phyloP scores from a whole-genome alignment of 2,113 vertebrate species.

The Sapayoa aenigma region DNA sequence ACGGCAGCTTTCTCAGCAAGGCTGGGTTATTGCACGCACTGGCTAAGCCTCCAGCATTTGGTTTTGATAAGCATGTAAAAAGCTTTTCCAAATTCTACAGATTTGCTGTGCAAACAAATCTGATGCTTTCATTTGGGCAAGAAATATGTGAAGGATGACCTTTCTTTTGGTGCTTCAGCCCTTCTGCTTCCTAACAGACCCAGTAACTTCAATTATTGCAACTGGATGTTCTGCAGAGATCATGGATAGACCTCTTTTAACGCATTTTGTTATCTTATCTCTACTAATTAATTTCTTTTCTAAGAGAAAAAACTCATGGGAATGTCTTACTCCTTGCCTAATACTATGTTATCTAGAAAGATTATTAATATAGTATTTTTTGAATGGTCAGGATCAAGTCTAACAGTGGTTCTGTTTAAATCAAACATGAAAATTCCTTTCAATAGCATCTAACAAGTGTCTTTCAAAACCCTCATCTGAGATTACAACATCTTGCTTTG shows the following conservation, averaged over 20 bases:
- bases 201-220: not conserved
- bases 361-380: not conserved
- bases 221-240: not conserved
- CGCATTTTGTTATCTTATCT: not conserved
- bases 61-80: not conserved
- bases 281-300: not conserved
- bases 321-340: not conserved
- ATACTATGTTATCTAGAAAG: not conserved
- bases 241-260: not conserved
- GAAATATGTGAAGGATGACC: not conserved
- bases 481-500: not conserved
- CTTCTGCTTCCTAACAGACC: not conserved
- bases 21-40: not conserved
- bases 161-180: not conserved
- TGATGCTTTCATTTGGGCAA: not conserved
- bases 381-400: not conserved
- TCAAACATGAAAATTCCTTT: not conserved
- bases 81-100: not conserved
- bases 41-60: not conserved
- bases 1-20: not conserved
- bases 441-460: not conserved
- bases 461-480: not conserved
- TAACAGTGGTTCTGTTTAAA: not conserved
- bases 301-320: not conserved
- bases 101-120: not conserved